Percentiles rank a stretch among this genome's conserved stretches.
phyloP scores from a whole-genome alignment of 2,888 invertebrate species.

The Miltochrista miniata region DNA sequence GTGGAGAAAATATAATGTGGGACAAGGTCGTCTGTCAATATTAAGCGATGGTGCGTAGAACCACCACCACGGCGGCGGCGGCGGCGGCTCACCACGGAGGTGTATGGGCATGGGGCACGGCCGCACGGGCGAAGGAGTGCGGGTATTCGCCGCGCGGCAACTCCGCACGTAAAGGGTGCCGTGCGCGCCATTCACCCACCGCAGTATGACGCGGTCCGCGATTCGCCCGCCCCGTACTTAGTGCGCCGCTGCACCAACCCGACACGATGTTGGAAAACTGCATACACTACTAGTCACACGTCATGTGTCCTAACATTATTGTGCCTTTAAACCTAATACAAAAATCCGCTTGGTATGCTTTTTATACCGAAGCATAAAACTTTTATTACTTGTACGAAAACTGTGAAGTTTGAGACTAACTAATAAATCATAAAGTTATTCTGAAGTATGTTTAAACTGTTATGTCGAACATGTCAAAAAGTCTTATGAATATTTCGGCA shows the following conservation, averaged over 20 bases:
- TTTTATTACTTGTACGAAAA: slow-evolving; percentile 17
- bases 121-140: slow-evolving; percentile 45
- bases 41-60: slow-evolving; percentile 73
- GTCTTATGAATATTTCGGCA: slow-evolving; percentile 30
- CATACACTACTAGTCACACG: slow-evolving; percentile 38
- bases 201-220: slow-evolving; percentile 77
- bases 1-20: slow-evolving; percentile 66
- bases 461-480: slow-evolving; percentile 4
- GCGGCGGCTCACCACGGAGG: slow-evolving; percentile 18
- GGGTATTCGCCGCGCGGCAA: slow-evolving; percentile 46
- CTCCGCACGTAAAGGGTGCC: slow-evolving; percentile 27
- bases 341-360: slow-evolving; percentile 28
- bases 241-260: slow-evolving; percentile 44
- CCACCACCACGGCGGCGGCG: slow-evolving; percentile 39
- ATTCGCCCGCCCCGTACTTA: slow-evolving; percentile 57
- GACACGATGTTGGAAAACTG: slow-evolving; percentile 47
- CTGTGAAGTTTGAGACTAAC: slow-evolving; percentile 33
- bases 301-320: slow-evolving; percentile 46
- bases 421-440: slow-evolving; percentile 33
- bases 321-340: slow-evolving; percentile 61
- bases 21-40: slow-evolving; percentile 74
- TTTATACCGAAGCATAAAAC: slow-evolving; percentile 27
- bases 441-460: slow-evolving; percentile 12
- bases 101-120: slow-evolving; percentile 13
- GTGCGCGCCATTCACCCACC: slow-evolving; percentile 50